Evolutionary conservation across 2,888 invertebrate genomes (phyloP), one percentile per base, ranked within the genome.

Genomic region (Callyntrura sp.): DNA sequence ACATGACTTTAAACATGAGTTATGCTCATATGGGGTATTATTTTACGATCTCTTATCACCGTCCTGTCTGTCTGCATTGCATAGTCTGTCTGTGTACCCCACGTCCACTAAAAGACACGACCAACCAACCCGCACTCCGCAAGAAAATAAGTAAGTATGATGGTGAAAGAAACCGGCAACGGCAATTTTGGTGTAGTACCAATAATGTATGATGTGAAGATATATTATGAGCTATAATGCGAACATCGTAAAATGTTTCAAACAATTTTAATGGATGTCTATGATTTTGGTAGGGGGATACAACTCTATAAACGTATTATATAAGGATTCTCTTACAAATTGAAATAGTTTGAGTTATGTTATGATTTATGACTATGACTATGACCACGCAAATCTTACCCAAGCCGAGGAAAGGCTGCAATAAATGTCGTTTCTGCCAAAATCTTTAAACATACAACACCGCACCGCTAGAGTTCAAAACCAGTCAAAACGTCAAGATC

Each of bases 1-100:
- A 1, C 65, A 35, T 8, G 76, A 23, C 23, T 76, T 76, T 76
- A 76, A 76, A 76, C 14, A 48, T 48, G 76, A 48, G 45, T 45
- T 48, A 48, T 76, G 11, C 45, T 76, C 8, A 12, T 3, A n/a
- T n/a, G n/a, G 23, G 23, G 23, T 23, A 28, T 28, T 68, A 68
- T 17, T 62, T 62, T 62, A 11, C 20, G 23, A 20, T 20, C 55
- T 3, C 20, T 12, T 23, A 62, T 23, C 62, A 17, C 23, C 23
- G 62, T 23, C 62, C 5, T n/a, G n/a, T n/a, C n/a, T n/a, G n/a
- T n/a, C n/a, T n/a, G n/a, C n/a, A n/a, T n/a, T n/a, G n/a, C n/a
- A n/a, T n/a, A n/a, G n/a, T n/a, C n/a, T n/a, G n/a, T n/a, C n/a
- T n/a, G n/a, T n/a, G n/a, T n/a, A n/a, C n/a, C n/a, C n/a, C n/a